Percentiles rank a stretch among this genome's conserved stretches.
phyloP scores from a whole-genome alignment of 2,113 vertebrate genomes.

The Mastomys coucha region DNA sequence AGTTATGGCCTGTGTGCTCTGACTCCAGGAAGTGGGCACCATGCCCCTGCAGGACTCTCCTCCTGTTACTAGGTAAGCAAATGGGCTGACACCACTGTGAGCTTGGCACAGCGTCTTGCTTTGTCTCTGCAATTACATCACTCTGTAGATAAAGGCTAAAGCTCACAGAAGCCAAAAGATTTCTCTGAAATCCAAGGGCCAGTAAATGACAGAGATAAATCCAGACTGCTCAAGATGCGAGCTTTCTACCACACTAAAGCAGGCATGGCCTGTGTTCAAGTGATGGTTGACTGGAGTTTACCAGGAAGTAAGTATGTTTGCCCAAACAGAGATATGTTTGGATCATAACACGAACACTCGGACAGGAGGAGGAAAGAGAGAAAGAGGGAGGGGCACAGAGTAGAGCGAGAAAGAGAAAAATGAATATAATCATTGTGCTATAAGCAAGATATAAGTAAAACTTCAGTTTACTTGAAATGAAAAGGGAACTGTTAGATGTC shows the following conservation, averaged over 20 bases:
- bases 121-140: neutral
- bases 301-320: neutral
- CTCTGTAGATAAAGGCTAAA: neutral
- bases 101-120: neutral
- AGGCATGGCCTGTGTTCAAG: neutral
- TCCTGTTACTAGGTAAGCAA: neutral
- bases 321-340: neutral
- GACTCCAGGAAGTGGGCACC: neutral
- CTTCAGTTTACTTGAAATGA: neutral
- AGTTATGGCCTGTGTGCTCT: neutral
- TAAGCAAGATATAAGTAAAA: too few species aligned
- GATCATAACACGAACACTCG: neutral
- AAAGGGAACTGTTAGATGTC: neutral
- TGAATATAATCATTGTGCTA: neutral
- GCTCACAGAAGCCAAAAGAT: neutral
- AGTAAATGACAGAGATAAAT: slow-evolving; percentile 10
- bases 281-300: neutral
- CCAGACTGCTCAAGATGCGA: neutral
- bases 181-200: neutral
- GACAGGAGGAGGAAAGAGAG: neutral
- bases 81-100: neutral
- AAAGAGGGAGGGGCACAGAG: neutral
- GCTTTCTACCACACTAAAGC: neutral
- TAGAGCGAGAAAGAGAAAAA: neutral
- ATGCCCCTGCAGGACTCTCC: neutral